Conservation (phyloP, 2,888 invertebrate genomes). For the Coenonympha glycerion region DNA sequence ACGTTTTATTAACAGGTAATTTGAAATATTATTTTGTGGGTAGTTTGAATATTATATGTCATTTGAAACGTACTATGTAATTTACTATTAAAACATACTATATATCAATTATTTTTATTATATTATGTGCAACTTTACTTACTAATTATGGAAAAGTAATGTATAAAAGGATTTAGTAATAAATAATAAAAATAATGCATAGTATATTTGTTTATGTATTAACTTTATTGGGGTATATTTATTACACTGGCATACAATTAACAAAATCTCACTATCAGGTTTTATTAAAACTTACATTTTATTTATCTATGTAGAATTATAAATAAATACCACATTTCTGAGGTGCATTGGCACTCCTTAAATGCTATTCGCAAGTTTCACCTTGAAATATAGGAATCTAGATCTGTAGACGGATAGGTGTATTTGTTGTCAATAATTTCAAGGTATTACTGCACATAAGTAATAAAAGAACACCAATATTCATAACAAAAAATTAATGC, state of each 20-base stretch:
- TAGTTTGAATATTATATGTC: neutral
- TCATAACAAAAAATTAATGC: no score
- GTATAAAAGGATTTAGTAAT: slow-evolving; percentile 2
- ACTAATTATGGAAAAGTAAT: no score
- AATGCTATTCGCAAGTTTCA: slow-evolving; percentile 17
- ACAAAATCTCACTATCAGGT: slow-evolving; percentile 51
- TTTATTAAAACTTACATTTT: slow-evolving; percentile 66
- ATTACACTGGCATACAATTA: slow-evolving; percentile 36
- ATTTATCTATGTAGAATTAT: slow-evolving; percentile 58
- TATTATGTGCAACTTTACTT: no score
- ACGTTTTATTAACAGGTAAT: neutral
- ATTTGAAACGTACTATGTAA: no score
- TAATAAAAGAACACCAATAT: slow-evolving; percentile 13
- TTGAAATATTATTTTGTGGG: neutral
- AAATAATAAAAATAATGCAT: slow-evolving; percentile 20
- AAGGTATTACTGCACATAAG: slow-evolving; percentile 6
- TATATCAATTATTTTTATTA: no score
- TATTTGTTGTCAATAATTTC: neutral
- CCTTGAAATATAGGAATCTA: slow-evolving; percentile 4
- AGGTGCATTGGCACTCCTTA: slow-evolving; percentile 60
- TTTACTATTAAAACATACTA: no score
- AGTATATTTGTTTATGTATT: slow-evolving; percentile 19
- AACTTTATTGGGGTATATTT: slow-evolving; percentile 28
- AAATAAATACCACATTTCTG: slow-evolving; percentile 58
- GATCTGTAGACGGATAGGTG: neutral